Evolutionary conservation across 1,140 invertebrate genomes (phyloP).

Genomic region (Spodoptera frugiperda): DNA sequence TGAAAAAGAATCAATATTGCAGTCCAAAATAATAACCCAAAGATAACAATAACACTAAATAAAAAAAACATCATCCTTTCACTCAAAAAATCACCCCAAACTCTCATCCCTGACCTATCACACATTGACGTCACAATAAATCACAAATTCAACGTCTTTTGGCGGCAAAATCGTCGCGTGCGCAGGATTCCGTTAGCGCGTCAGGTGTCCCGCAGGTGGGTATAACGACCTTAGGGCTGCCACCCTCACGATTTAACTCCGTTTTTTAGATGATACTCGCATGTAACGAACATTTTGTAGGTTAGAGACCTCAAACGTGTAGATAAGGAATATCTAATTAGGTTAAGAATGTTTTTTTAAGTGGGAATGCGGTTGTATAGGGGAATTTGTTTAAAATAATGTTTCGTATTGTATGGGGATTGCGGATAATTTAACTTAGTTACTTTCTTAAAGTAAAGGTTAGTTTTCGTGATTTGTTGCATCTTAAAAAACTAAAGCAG

Average conservation of each 20-base stretch:
- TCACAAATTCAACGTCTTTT: slow-evolving; percentile 33
- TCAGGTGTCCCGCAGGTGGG: slow-evolving; percentile 58
- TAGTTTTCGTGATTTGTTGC: too few species aligned
- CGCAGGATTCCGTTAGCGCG: slow-evolving; percentile 30
- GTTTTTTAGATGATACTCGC: slow-evolving; percentile 40
- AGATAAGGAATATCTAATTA: slow-evolving; percentile 14
- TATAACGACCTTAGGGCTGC: slow-evolving; percentile 63
- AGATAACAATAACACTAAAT: too few species aligned
- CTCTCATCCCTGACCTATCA: not conserved
- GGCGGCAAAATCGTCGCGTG: slow-evolving; percentile 30
- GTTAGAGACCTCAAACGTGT: not conserved
- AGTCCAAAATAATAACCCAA: too few species aligned
- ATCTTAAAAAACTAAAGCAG: too few species aligned
- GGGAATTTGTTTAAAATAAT: not conserved
- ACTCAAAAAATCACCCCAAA: not conserved
- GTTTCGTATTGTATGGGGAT: not conserved
- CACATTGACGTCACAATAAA: slow-evolving; percentile 3
- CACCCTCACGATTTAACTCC: slow-evolving; percentile 51
- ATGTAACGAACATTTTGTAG: slow-evolving; percentile 36
- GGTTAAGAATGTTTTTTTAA: not conserved
- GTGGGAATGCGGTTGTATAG: not conserved
- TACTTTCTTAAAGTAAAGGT: too few species aligned
- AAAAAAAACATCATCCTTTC: too few species aligned
- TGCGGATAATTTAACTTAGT: too few species aligned
- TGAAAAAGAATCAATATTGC: too few species aligned